Base-by-base conservation (phyloP, 2,888 invertebrate species). In the Synergus japonicus region DNA sequence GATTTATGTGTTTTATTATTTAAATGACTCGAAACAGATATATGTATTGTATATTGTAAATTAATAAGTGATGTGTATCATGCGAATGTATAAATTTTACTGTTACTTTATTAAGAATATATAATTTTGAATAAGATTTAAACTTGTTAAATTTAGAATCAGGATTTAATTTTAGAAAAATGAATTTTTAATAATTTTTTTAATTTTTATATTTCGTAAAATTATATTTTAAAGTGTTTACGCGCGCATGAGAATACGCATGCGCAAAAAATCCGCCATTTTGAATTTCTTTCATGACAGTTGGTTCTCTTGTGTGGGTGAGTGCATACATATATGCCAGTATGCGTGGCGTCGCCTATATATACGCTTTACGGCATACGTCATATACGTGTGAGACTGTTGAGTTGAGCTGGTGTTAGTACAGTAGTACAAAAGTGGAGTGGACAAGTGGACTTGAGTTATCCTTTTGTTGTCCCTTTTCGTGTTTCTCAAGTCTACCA, bases 401-500 rank as follows among this genome's bases (percentile, higher is more conserved):
- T 37, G 37, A 29, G 29, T 29, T 29, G 29, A 29, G 29, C 29
- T 29, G 29, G 29, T 29, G 3, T 29, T 29, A 3, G 5, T 37
- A 37, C 37, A 37, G 37, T 37, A 37, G 12, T 13, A 46, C 10
- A 13, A 46, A 46, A 54, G 15, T 54, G 22, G 22, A 4, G 46
- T 15, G 10, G 49, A 15, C 37, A 41, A 54, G 54, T 41, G 29
- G 46, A 15, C 22, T 43, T 37, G 67, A 44, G 22, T 22, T 8
- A 69, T 10, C 29, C 15, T 69, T 73, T 54, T 73, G 54, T 54
- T 73, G 49, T 29, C 73, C 37, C 37, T 49, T 73, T 37, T 54
- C n/a, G 37, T 41, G 54, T 54, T 54, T 73, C 54, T 37, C 54
- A 73, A 54, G 73, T 58, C 73, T 54, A 37, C 49, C 37, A 54